These are phyloP conservation scores for Gila robusta DNA, from an alignment of 2,797 vertebrate species.

Conservation along the genomic window DNA sequence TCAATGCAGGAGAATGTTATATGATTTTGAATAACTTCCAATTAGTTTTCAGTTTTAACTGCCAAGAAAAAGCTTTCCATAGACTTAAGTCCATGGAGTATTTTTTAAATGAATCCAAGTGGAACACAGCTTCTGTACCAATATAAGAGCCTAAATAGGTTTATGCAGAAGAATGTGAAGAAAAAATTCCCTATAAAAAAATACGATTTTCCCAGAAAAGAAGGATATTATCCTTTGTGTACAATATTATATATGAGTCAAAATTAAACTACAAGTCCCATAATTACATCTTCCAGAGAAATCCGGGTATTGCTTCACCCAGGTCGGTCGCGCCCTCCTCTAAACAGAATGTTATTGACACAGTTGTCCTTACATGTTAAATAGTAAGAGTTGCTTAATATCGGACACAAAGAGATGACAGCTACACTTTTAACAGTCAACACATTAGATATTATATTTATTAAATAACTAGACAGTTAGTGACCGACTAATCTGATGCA, in stretches of 20 bases:
- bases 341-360: conserved; percentile 33
- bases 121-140: background rate
- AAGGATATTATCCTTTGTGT: background rate
- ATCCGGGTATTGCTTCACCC: conserved; percentile 53
- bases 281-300: background rate
- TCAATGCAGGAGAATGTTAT: background rate
- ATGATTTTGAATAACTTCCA: background rate
- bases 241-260: background rate
- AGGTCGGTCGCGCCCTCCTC: conserved; percentile 45
- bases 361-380: conserved; percentile 40
- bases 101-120: background rate
- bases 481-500: background rate
- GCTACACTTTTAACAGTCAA: background rate
- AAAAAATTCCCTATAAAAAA: background rate
- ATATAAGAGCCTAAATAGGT: background rate
- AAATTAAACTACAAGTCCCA: conserved; percentile 48
- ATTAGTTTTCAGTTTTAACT: background rate
- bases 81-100: background rate
- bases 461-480: background rate
- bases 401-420: background rate
- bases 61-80: background rate
- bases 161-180: background rate
- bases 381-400: background rate
- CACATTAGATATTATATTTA: background rate
- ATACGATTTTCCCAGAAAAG: background rate